Conservation (phyloP, 2,113 vertebrate species). For the Larimichthys polyactis region DNA sequence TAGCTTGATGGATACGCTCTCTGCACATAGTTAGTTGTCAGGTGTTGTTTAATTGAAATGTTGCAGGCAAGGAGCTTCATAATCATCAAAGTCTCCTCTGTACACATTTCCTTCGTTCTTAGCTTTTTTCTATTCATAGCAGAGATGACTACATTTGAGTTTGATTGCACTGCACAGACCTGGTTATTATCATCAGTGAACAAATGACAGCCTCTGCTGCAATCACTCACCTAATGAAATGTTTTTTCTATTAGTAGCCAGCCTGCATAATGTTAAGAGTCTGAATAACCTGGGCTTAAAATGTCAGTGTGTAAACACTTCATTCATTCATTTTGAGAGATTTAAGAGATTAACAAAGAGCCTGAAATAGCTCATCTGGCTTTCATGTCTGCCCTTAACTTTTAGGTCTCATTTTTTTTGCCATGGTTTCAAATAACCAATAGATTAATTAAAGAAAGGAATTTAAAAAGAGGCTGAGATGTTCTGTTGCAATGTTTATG, state of each 20-base stretch:
- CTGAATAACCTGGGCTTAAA: slow-evolving; percentile 5
- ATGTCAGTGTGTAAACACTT: slow-evolving; percentile 18
- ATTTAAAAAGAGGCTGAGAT: neutral
- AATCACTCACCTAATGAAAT: slow-evolving; percentile 42
- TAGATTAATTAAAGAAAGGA: neutral
- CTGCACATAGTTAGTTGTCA: neutral
- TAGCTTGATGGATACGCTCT: slow-evolving; percentile 26
- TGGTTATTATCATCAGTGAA: slow-evolving; percentile 44
- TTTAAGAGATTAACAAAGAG: slow-evolving; percentile 7
- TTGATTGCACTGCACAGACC: slow-evolving; percentile 42
- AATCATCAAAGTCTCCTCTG: neutral
- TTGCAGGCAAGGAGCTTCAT: slow-evolving; percentile 5
- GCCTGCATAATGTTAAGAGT: slow-evolving; percentile 10
- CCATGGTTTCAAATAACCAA: neutral
- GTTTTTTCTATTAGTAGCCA: slow-evolving; percentile 14
- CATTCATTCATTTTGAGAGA: slow-evolving; percentile 24
- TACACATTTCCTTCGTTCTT: neutral
- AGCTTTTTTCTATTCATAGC: neutral
- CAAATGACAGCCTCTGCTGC: slow-evolving; percentile 4
- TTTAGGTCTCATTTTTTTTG: neutral
- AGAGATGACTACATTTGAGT: neutral
- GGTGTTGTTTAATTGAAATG: too few relatives aligned
- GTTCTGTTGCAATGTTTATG: neutral
- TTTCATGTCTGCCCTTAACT: neutral
- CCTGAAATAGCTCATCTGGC: neutral